Conservation (phyloP, 2,888 invertebrate genomes). For the Stenotaenia linearis region DNA sequence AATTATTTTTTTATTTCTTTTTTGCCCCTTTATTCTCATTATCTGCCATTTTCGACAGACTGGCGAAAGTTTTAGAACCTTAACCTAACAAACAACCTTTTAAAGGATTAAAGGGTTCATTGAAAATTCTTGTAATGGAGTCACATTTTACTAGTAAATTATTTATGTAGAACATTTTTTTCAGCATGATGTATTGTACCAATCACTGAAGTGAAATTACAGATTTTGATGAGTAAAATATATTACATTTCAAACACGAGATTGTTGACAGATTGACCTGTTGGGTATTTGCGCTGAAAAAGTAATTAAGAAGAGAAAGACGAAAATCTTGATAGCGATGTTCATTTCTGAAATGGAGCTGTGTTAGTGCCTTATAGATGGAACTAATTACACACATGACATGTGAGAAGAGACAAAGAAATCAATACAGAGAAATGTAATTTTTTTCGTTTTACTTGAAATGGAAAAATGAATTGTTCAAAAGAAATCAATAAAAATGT, state of each 20-base stretch:
- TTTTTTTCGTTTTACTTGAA: background rate
- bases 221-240: background rate
- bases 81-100: no score
- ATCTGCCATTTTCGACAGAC: no score
- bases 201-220: background rate
- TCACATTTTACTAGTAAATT: no score
- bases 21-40: no score
- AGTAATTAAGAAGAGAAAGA: conserved; percentile 1
- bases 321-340: conserved; percentile 8
- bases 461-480: conserved; percentile 5
- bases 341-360: conserved; percentile 5
- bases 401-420: conserved; percentile 19
- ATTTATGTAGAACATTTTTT: no score
- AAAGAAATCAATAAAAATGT: conserved; percentile 8
- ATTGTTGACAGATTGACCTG: conserved; percentile 24
- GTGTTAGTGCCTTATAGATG: conserved; percentile 9
- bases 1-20: no score
- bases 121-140: no score
- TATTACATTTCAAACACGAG: background rate
- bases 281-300: conserved; percentile 6
- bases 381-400: conserved; percentile 26
- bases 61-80: no score
- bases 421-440: conserved; percentile 1
- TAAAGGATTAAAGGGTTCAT: no score
- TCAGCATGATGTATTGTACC: no score